Conservation (phyloP, 2,888 invertebrate species). For the Diarsia dahlii region DNA sequence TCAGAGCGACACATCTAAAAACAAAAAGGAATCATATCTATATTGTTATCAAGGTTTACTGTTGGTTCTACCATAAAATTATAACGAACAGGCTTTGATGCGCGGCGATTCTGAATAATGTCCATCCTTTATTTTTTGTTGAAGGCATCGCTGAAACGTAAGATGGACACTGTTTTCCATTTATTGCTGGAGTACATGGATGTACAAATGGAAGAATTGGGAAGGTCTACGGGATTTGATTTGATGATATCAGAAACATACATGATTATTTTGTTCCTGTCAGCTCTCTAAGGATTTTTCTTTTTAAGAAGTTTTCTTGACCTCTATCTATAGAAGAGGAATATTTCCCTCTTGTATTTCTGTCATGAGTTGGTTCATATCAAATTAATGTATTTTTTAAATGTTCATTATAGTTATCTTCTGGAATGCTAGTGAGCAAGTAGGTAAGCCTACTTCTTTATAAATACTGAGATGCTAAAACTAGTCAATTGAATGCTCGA, state of each 20-base stretch:
- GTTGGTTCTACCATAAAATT: slow-evolving; percentile 64
- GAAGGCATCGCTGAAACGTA: slow-evolving; percentile 59
- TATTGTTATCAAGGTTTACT: slow-evolving; percentile 59
- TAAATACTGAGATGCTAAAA: neutral
- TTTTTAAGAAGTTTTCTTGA: no score
- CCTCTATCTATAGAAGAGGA: neutral
- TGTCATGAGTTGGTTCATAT: no score
- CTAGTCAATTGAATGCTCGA: neutral
- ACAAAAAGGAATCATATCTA: slow-evolving; percentile 62
- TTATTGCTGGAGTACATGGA: slow-evolving; percentile 52
- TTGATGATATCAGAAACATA: neutral
- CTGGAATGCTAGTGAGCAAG: neutral
- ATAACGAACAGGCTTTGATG: slow-evolving; percentile 66
- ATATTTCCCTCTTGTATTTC: neutral
- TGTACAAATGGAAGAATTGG: slow-evolving; percentile 31
- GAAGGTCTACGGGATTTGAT: neutral
- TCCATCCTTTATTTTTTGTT: slow-evolving; percentile 59
- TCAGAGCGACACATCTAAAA: slow-evolving; percentile 27
- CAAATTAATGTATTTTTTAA: no score
- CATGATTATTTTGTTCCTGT: neutral
- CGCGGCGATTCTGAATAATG: slow-evolving; percentile 65
- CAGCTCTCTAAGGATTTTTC: neutral
- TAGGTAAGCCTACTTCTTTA: neutral
- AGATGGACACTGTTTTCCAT: slow-evolving; percentile 67
- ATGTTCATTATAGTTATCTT: neutral